Evolutionary conservation across 2,113 vertebrate species (phyloP).

Genomic region (Acanthisitta chloris): DNA sequence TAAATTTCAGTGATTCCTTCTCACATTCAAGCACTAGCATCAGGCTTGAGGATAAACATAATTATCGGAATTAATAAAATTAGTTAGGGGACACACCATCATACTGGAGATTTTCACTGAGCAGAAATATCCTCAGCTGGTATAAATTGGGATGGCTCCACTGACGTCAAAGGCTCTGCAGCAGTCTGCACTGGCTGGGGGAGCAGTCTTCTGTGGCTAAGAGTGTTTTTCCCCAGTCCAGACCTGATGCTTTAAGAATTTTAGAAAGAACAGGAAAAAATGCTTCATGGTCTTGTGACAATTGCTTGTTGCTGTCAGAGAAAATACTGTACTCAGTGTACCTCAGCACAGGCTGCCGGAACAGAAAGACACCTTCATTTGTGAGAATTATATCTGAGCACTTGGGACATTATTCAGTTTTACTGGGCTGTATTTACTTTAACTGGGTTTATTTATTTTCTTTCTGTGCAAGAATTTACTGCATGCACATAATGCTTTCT

Average conservation of each 20-base stretch:
- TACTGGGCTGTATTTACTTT: slow-evolving; percentile 63
- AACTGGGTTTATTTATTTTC: slow-evolving; percentile 62
- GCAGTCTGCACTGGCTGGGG: neutral
- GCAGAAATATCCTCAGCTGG: neutral
- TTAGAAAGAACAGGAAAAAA: slow-evolving; percentile 14
- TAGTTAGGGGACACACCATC: neutral
- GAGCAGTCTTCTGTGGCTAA: slow-evolving; percentile 16
- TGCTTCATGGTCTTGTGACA: slow-evolving; percentile 18
- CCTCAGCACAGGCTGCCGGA: neutral
- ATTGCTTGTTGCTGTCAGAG: neutral
- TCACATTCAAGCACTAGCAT: neutral
- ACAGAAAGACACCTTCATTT: slow-evolving; percentile 65
- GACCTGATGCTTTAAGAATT: slow-evolving; percentile 29
- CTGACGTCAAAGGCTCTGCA: slow-evolving; percentile 40
- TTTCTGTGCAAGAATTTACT: neutral
- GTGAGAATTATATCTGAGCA: slow-evolving; percentile 56
- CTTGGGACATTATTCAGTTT: slow-evolving; percentile 63
- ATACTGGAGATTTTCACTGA: neutral
- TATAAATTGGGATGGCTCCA: neutral
- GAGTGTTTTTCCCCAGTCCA: neutral
- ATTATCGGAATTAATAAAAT: slow-evolving; percentile 24
- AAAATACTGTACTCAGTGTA: slow-evolving; percentile 34
- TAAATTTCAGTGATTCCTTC: neutral
- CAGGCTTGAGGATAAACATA: neutral
- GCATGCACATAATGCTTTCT: neutral